A percentile compares a stretch with the other conserved stretches of the same genome.
Evolutionary conservation across 2,113 vertebrate genomes (phyloP).

Genomic region (Poeciliopsis prolifica): DNA sequence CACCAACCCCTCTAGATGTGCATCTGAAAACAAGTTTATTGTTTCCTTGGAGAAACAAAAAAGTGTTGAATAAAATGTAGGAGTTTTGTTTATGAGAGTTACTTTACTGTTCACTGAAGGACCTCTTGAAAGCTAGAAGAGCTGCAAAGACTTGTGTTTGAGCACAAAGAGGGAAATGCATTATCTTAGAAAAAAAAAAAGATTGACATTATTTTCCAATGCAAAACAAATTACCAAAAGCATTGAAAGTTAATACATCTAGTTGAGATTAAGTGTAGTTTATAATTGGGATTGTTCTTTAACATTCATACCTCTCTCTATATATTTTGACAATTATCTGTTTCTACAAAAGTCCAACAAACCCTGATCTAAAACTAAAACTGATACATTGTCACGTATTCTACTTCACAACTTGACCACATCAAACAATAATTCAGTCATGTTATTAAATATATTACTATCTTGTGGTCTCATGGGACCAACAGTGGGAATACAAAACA

Average conservation of each 20-base stretch:
- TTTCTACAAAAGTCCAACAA: no score
- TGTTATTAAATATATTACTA: not conserved
- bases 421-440: not conserved
- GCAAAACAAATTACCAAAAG: not conserved
- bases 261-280: not conserved
- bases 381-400: not conserved
- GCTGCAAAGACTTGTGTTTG: constrained; percentile 42
- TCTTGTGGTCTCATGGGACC: not conserved
- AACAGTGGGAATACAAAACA: not conserved
- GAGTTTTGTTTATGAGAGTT: constrained; percentile 46
- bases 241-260: not conserved
- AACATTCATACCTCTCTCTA: no score
- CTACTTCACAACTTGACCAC: not conserved
- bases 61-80: constrained; percentile 53
- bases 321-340: no score
- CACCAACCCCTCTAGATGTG: constrained; percentile 58
- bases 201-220: not conserved
- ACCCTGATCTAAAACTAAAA: not conserved
- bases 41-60: constrained; percentile 52
- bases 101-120: constrained; percentile 31
- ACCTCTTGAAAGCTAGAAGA: constrained; percentile 37
- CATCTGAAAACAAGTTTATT: constrained; percentile 60
- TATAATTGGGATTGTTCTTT: no score
- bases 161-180: constrained; percentile 1
- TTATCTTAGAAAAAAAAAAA: not conserved